Evolutionary conservation across 1,140 invertebrate genomes (phyloP), one percentile per base, ranked within the genome.

Genomic region (Lordiphosa mommai): DNA sequence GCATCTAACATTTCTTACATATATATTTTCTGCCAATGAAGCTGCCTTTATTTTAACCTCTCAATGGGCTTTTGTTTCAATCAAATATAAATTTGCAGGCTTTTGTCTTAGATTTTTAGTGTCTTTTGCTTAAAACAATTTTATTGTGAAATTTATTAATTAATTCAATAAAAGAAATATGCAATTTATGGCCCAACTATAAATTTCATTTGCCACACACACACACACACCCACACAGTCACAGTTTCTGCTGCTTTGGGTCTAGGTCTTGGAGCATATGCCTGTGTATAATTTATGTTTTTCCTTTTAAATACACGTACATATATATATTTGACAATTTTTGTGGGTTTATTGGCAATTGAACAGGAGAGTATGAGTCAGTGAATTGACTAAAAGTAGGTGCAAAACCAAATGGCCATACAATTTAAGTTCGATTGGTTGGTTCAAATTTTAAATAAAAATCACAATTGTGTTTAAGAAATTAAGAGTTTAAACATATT

Each of bases 221-320:
- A 20, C 41, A 23, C 20, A 23, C 20, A 23, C 1, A 5, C 20
- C 1, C 16, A 50, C 12, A 37, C 27, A 49, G 30, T 37, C 30
- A 47, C 5, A 20, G 41, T 23, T 10, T 34, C 14, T 36, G 34
- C 12, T 36, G 34, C 14, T 23, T 23, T 23, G 20, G 20, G 5
- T 8, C 7, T 36, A 14, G 12, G 10, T 36, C 14, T 36, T 36
- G 12, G 9, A 17, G 23, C 10, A 46, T 13, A 32, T 46, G 27
- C 29, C 43, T 46, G 43, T 29, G 9, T 14, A 46, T 46, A 46
- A 46, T 46, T 46, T 46, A 46, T 46, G 29, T 46, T 46, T 32
- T 46, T 29, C 43, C 27, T 12, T 46, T 46, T 29, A 46, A 46
- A 29, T 46, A 46, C 20, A 46, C 20, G 20, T 6, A 23, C 20